A percentile compares a stretch with the other conserved stretches of the same genome.
These are phyloP conservation scores for Eubasilissa regina DNA, from an alignment of 1,140 invertebrate genomes.

Conservation along the genomic window DNA sequence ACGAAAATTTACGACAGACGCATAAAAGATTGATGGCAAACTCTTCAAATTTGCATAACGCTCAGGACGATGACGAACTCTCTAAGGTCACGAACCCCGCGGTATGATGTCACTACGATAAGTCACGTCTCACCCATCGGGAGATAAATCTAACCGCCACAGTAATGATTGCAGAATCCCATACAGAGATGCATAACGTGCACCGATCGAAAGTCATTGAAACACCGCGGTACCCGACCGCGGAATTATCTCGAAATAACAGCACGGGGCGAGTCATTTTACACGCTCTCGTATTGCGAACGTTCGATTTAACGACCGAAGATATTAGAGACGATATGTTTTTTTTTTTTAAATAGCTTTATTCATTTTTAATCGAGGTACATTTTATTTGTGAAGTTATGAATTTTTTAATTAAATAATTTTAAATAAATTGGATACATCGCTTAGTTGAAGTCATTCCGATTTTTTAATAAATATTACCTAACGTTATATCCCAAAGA, in stretches of 20 bases:
- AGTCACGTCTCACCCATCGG: conserved; percentile 28
- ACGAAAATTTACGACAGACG: too few species aligned
- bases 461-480: too few species aligned
- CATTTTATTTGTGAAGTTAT: too few species aligned
- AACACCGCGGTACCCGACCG: conserved; percentile 8
- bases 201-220: conserved; percentile 33
- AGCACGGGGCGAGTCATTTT: neutral
- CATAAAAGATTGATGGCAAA: conserved; percentile 23
- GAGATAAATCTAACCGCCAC: conserved; percentile 16
- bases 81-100: conserved; percentile 22
- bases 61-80: conserved; percentile 12
- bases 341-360: too few species aligned
- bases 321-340: too few species aligned
- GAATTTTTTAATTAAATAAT: too few species aligned
- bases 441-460: too few species aligned
- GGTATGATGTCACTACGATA: conserved; percentile 20
- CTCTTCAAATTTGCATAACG: conserved; percentile 26
- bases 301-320: too few species aligned
- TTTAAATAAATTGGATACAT: too few species aligned
- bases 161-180: conserved; percentile 17
- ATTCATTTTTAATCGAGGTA: too few species aligned
- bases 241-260: conserved; percentile 27
- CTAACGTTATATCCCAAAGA: too few species aligned
- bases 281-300: neutral
- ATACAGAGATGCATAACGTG: conserved; percentile 13